These are phyloP conservation scores for Vicugna pacos DNA, from an alignment of 2,113 vertebrate genomes.

Conservation along the genomic window DNA sequence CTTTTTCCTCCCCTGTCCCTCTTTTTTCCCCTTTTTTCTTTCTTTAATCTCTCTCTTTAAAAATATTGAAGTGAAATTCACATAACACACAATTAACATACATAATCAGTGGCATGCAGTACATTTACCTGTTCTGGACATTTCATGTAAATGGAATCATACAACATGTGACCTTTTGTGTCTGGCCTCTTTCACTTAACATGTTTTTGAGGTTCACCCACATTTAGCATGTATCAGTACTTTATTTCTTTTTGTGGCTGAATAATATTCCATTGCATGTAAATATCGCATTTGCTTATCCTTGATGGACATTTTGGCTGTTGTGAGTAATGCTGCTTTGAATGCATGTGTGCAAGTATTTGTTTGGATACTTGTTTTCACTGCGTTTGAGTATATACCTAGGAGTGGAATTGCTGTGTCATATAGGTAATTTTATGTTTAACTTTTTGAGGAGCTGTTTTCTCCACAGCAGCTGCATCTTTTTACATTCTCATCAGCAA, in stretches of 20 bases:
- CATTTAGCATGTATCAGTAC: not conserved
- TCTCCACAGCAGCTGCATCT: not conserved
- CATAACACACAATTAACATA: not conserved
- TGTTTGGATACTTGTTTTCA: not conserved
- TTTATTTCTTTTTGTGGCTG: not conserved
- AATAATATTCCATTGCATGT: not conserved
- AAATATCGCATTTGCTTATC: not conserved
- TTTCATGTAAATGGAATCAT: not conserved
- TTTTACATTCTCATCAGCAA: not conserved
- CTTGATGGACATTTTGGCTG: not conserved
- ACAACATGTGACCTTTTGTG: not conserved
- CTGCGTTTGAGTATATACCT: not conserved
- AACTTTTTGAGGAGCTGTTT: not conserved
- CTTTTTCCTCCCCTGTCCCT: no score
- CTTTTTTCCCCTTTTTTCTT: not conserved
- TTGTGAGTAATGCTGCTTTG: not conserved
- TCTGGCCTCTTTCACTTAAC: not conserved
- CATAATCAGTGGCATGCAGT: not conserved
- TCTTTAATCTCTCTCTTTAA: not conserved
- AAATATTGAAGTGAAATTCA: slow-evolving; percentile 19
- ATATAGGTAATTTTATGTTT: not conserved
- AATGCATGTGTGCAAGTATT: not conserved
- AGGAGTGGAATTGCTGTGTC: not conserved
- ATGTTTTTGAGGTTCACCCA: not conserved
- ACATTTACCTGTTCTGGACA: not conserved